Percentiles rank a stretch among this genome's conserved stretches.
These are phyloP conservation scores for Aquatica leii DNA, from an alignment of 2,888 invertebrate genomes.

Conservation along the genomic window DNA sequence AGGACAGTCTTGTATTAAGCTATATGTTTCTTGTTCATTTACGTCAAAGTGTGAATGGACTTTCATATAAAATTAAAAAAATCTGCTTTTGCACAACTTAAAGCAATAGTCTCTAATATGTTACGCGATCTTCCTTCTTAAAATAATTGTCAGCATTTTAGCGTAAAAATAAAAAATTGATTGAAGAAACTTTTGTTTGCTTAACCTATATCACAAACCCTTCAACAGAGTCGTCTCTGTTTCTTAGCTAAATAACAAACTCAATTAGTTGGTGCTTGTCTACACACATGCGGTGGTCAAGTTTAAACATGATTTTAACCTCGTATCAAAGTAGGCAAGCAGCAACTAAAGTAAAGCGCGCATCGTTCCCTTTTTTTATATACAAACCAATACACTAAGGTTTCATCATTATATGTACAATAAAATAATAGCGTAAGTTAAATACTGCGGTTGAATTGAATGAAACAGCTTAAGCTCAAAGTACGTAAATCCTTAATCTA, in stretches of 20 bases:
- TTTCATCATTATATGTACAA: conserved; percentile 24
- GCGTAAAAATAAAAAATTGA: conserved; percentile 10
- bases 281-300: neutral
- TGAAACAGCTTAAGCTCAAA: conserved; percentile 7
- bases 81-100: neutral
- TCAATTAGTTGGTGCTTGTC: conserved; percentile 29
- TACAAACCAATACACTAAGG: conserved; percentile 33
- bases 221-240: conserved; percentile 39
- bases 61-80: neutral
- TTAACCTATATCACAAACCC: conserved; percentile 50
- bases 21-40: neutral
- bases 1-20: conserved; percentile 26
- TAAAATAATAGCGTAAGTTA: conserved; percentile 6
- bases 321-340: conserved; percentile 13
- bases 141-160: conserved; percentile 2
- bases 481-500: conserved; percentile 12
- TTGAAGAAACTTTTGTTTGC: conserved; percentile 14
- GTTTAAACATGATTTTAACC: neutral
- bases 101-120: too few species aligned
- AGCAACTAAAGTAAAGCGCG: conserved; percentile 32
- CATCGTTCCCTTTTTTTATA: conserved; percentile 30
- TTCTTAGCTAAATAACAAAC: conserved; percentile 29
- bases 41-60: too few species aligned
- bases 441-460: neutral
- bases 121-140: neutral